A percentile compares a stretch with the other conserved stretches of the same genome.
Conservation (phyloP, 2,888 invertebrate genomes). For the Chrysopilus asiliformis region DNA sequence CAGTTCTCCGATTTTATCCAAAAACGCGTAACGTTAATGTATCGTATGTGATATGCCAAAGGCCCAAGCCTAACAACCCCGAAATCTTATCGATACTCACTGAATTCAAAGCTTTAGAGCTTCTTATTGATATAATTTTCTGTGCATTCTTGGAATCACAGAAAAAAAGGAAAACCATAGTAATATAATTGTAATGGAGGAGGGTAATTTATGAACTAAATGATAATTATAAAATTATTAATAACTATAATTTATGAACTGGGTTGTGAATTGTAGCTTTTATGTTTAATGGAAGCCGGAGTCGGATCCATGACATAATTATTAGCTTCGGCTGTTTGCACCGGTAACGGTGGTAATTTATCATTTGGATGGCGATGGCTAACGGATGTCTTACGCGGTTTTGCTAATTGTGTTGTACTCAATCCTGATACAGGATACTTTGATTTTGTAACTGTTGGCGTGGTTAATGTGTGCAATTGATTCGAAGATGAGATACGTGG, state of each 20-base stretch:
- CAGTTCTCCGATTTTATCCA: too few species aligned
- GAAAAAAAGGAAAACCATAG: too few species aligned
- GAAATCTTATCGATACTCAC: too few species aligned
- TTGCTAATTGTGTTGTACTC: slow-evolving; percentile 44
- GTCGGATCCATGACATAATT: slow-evolving; percentile 46
- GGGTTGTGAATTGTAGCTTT: slow-evolving; percentile 30
- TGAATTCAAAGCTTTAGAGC: too few species aligned
- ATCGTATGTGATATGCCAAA: too few species aligned
- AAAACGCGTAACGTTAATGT: too few species aligned
- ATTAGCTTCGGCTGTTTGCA: slow-evolving; percentile 49
- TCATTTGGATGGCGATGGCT: slow-evolving; percentile 66
- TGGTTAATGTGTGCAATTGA: slow-evolving; percentile 20
- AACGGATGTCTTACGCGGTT: slow-evolving; percentile 43
- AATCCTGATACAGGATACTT: slow-evolving; percentile 56
- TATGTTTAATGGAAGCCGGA: slow-evolving; percentile 31
- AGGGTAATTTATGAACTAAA: too few species aligned
- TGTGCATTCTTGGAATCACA: too few species aligned
- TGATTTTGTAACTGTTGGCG: slow-evolving; percentile 24
- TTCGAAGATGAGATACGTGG: slow-evolving; percentile 24
- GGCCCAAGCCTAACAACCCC: too few species aligned
- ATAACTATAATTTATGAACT: slow-evolving; percentile 10
- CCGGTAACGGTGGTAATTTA: slow-evolving; percentile 54
- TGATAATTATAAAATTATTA: too few species aligned
- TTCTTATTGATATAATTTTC: too few species aligned
- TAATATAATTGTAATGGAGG: too few species aligned